Conservation (phyloP, 2,797 vertebrate genomes). For the Danio albolineatus region DNA sequence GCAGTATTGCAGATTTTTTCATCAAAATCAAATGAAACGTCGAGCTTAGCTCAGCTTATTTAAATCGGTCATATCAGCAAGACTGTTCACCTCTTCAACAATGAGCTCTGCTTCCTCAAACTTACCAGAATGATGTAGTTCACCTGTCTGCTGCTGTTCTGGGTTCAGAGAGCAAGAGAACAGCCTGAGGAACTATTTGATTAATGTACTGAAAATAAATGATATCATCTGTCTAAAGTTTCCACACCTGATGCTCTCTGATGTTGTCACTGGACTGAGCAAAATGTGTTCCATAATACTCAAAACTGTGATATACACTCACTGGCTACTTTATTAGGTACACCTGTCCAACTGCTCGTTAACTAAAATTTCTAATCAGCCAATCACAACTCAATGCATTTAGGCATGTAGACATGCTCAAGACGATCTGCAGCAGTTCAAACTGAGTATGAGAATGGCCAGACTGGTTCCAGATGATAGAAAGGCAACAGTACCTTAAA, state of each 20-base stretch:
- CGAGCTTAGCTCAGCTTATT: not conserved
- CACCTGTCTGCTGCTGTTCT: not conserved
- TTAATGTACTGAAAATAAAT: constrained; percentile 8
- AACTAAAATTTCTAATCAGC: too few species aligned
- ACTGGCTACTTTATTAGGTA: too few species aligned
- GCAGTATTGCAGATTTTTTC: not conserved
- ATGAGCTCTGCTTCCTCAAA: not conserved
- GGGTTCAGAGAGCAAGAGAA: not conserved
- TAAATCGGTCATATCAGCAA: not conserved
- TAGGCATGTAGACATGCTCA: too few species aligned
- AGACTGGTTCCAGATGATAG: too few species aligned
- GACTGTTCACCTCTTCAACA: not conserved
- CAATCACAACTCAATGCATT: too few species aligned
- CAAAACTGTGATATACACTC: too few species aligned
- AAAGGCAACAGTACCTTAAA: too few species aligned
- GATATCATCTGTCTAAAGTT: not conserved
- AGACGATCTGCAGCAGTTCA: too few species aligned
- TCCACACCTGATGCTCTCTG: constrained; percentile 22
- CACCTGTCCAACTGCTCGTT: too few species aligned
- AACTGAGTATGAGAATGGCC: too few species aligned
- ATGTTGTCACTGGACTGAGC: constrained; percentile 6
- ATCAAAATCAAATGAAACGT: not conserved
- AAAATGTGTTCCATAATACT: not conserved
- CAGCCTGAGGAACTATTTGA: constrained; percentile 19
- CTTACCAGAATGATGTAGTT: not conserved